Conservation (phyloP, 2,888 invertebrate genomes). For the Gari tellinella region DNA sequence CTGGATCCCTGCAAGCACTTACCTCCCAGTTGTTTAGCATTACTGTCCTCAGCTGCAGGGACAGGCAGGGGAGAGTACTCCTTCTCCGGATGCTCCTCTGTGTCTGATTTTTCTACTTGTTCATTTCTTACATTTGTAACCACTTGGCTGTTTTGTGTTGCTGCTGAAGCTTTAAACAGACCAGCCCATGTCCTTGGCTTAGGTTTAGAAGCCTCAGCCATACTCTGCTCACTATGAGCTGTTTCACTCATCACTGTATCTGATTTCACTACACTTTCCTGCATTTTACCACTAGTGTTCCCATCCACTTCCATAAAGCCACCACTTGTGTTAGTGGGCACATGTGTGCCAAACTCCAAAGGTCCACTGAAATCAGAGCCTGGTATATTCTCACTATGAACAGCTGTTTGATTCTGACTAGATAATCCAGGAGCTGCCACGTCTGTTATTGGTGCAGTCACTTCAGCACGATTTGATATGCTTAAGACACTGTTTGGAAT, state of each 20-base stretch:
- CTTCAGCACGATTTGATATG: conserved; percentile 8
- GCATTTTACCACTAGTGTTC: no score
- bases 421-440: conserved; percentile 10
- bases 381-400: no score
- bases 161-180: conserved; percentile 57
- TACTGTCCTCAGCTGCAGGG: conserved; percentile 69
- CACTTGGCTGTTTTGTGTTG: conserved; percentile 6
- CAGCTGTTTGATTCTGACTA: conserved; percentile 15
- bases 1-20: no score
- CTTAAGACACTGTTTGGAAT: conserved; percentile 3
- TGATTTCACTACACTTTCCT: no score
- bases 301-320: no score
- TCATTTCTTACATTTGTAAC: conserved; percentile 23
- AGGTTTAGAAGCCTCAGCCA: neutral
- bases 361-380: no score
- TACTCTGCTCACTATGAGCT: no score
- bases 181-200: conserved; percentile 70
- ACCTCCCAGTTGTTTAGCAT: conserved; percentile 72
- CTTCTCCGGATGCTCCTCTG: conserved; percentile 29
- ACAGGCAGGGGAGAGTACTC: conserved; percentile 61
- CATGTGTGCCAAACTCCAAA: no score
- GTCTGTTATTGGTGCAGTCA: conserved; percentile 17
- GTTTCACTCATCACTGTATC: no score
- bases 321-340: no score
- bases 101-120: conserved; percentile 21